Percentiles rank a stretch among this genome's conserved stretches.
Evolutionary conservation across 2,113 vertebrate genomes (phyloP).

Genomic region (Leptobrachium ailaonicum): DNA sequence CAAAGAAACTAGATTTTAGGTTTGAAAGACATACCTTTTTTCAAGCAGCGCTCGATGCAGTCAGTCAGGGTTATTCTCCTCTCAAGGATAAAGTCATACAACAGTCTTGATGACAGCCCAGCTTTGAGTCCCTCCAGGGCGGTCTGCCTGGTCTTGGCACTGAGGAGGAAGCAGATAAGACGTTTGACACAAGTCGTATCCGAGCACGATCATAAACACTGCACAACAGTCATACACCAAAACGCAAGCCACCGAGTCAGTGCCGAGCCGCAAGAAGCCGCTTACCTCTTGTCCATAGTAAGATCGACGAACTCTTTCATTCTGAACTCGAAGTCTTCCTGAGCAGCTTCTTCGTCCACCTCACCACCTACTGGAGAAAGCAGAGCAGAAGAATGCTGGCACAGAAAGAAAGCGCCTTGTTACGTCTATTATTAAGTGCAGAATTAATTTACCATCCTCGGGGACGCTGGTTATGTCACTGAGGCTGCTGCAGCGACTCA

Average conservation of each 20-base stretch:
- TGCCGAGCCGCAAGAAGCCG: neutral
- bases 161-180: conserved; percentile 52
- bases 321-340: conserved; percentile 94
- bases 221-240: too few relatives aligned
- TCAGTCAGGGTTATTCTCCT: conserved; percentile 95
- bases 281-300: conserved; percentile 93
- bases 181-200: too few relatives aligned
- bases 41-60: conserved; percentile 93
- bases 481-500: conserved; percentile 96
- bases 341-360: conserved; percentile 82
- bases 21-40: conserved; percentile 81
- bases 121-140: conserved; percentile 91
- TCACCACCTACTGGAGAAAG: conserved; percentile 74
- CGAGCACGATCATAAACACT: too few relatives aligned
- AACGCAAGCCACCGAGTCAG: too few relatives aligned
- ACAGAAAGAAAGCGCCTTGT: too few relatives aligned
- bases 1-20: too few relatives aligned
- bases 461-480: conserved; percentile 87
- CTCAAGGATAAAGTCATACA: conserved; percentile 91
- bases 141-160: conserved; percentile 90
- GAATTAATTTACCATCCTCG: conserved; percentile 79
- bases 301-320: conserved; percentile 93
- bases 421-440: too few relatives aligned
- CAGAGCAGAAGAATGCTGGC: neutral
- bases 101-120: conserved; percentile 88